These are phyloP conservation scores for Epizoanthus rinbou DNA, from an alignment of 92 coral and sea anemone species.

Conservation along the genomic window DNA sequence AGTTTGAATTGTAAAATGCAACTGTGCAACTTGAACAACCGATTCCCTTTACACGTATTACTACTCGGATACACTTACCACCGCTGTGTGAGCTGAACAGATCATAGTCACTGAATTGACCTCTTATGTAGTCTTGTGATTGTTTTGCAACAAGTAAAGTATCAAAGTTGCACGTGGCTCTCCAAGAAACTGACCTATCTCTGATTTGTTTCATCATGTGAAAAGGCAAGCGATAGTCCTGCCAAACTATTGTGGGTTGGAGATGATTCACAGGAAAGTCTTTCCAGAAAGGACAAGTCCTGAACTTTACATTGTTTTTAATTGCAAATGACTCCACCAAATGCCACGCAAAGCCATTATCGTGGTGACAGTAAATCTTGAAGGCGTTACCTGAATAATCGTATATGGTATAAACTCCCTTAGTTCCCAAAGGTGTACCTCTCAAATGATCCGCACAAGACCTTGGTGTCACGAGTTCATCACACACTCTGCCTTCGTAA, in stretches of 20 bases:
- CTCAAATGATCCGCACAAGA: constrained; percentile 20
- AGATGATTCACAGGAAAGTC: constrained; percentile 48
- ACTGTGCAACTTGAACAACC: background rate
- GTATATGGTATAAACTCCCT: constrained; percentile 22
- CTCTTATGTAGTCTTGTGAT: background rate
- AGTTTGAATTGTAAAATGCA: background rate
- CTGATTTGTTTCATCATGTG: constrained; percentile 34
- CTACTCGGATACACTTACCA: constrained; percentile 1
- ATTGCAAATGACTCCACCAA: constrained; percentile 43
- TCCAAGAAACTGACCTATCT: background rate
- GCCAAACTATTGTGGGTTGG: constrained; percentile 29
- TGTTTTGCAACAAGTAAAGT: background rate
- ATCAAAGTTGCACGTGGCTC: constrained; percentile 46
- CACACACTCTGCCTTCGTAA: constrained; percentile 30
- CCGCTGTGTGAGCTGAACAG: background rate
- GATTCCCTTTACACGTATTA: background rate
- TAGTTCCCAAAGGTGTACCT: background rate
- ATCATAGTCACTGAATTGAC: background rate
- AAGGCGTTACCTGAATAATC: background rate
- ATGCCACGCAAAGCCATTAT: constrained; percentile 32
- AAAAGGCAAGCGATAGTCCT: constrained; percentile 35
- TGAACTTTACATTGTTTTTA: constrained; percentile 5
- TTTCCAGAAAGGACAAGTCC: background rate
- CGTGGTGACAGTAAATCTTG: constrained; percentile 41
- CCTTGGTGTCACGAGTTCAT: background rate